Conservation (phyloP, 2,797 vertebrate species). For the Esox masquinongy region DNA sequence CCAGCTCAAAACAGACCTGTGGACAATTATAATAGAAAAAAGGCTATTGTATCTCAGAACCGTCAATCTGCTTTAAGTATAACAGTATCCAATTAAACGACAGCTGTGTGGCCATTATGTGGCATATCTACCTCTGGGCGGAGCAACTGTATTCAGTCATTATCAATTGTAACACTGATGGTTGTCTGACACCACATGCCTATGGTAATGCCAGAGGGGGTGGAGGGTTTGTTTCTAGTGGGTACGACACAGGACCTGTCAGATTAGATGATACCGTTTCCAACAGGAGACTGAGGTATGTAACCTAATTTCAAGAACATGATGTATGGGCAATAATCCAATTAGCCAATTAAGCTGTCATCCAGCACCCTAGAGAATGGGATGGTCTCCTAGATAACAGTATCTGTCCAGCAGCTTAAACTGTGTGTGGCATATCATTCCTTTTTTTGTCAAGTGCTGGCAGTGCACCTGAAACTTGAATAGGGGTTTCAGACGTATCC, state of each 20-base stretch:
- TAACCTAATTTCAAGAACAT: conserved; percentile 73
- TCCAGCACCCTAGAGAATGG: conserved; percentile 69
- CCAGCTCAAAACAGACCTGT: conserved; percentile 5
- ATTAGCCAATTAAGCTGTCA: conserved; percentile 81
- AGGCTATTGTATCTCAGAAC: conserved; percentile 3
- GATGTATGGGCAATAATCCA: conserved; percentile 76
- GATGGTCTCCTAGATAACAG: conserved; percentile 60
- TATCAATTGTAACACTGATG: conserved; percentile 32
- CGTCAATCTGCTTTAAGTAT: not conserved
- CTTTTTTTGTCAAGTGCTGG: conserved; percentile 50
- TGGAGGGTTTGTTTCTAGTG: conserved; percentile 61
- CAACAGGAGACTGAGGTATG: conserved; percentile 61
- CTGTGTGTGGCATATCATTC: conserved; percentile 44
- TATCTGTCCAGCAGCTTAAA: conserved; percentile 55
- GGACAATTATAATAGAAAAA: conserved; percentile 1
- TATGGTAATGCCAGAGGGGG: conserved; percentile 49
- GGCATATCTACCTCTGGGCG: conserved; percentile 32
- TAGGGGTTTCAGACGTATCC: conserved; percentile 26
- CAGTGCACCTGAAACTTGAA: conserved; percentile 61
- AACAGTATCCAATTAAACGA: conserved; percentile 27
- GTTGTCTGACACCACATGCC: conserved; percentile 45
- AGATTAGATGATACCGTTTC: conserved; percentile 70
- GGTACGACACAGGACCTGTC: conserved; percentile 34
- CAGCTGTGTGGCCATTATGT: conserved; percentile 41
- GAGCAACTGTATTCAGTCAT: conserved; percentile 53